Evolutionary conservation across 2,113 vertebrate genomes (phyloP), one percentile per base, ranked within the genome.

Genomic region (Saccopteryx bilineata): DNA sequence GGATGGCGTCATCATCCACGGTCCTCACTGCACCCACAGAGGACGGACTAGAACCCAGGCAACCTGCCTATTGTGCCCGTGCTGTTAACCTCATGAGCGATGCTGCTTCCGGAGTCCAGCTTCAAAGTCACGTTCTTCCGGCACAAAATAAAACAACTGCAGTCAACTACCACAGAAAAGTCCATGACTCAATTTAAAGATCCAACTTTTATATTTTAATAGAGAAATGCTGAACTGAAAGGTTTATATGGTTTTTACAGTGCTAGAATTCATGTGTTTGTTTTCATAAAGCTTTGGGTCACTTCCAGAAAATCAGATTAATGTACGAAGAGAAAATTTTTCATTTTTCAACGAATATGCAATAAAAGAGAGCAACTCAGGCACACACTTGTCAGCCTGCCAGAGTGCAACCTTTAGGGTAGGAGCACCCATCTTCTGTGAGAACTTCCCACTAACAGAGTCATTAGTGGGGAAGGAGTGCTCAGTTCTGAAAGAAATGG

Each of bases 251-350:
- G 79, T 66, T 91, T 91, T 82, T 80, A 65, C 21, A 76, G 76
- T 63, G 63, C 69, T 63, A 23, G 81, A 89, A 95, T 33, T 31
- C 1, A 4, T 12, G 15, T 63, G 48, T 89, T 69, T 61, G 6
- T 85, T 31, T 95, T 46, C 23, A 48, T 75, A 18, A 31, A 87
- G 56, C 13, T 91, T 28, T 90, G 76, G 88, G 81, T 56, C 60
- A 31, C 24, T 89, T 95, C 68, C 90, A 95, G 72, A 95, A 93
- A 88, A 82, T 94, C 63, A 65, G 46, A 94, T 81, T 80, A 50
- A 31, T 23, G 84, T 5, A 1, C 26, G 26, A 91, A 76, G 31
- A 28, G 69, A 94, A 60, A 90, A 26, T 9, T 86, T 86, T 81
- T 50, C 74, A 14, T 75, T 93, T 74, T 76, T 92, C 76, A 78